Evolutionary conservation across 1,140 invertebrate species (phyloP).

Genomic region (Cotesia chilonis): DNA sequence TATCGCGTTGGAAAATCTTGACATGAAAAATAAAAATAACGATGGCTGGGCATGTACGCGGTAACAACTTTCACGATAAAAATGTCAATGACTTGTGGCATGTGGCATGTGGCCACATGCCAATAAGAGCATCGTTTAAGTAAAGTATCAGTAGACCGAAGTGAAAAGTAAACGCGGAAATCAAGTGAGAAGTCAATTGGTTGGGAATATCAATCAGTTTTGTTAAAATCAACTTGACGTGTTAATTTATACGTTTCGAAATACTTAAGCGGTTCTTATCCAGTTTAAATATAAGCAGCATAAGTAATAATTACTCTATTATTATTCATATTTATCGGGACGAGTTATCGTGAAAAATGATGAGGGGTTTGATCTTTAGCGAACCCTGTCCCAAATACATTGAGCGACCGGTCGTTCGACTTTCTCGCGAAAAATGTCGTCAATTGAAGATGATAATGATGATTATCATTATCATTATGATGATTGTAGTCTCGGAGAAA

Average conservation of each 20-base stretch:
- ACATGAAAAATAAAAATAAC: constrained; percentile 5
- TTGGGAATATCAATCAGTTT: constrained; percentile 5
- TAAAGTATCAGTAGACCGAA: background rate
- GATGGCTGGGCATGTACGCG: background rate
- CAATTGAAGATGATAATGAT: constrained; percentile 27
- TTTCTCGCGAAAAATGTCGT: constrained; percentile 43
- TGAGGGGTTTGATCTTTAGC: constrained; percentile 30
- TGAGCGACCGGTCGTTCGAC: constrained; percentile 36
- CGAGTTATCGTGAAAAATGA: constrained; percentile 21
- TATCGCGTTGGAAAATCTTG: constrained; percentile 28
- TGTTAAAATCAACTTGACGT: background rate
- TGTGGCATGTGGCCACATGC: constrained; percentile 17
- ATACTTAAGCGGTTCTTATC: background rate
- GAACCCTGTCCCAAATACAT: constrained; percentile 41
- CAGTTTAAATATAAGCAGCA: background rate
- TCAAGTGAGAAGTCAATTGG: constrained; percentile 2
- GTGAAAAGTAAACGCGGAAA: constrained; percentile 27
- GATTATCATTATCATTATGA: constrained; percentile 11
- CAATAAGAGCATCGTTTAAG: background rate
- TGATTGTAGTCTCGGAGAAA: background rate
- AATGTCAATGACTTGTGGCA: constrained; percentile 29
- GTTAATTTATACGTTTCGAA: constrained; percentile 5
- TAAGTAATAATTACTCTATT: constrained; percentile 11
- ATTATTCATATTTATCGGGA: constrained; percentile 22
- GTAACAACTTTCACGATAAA: constrained; percentile 38